phyloP scores from a whole-genome alignment of 2,797 vertebrate species.

The Allobates femoralis region DNA sequence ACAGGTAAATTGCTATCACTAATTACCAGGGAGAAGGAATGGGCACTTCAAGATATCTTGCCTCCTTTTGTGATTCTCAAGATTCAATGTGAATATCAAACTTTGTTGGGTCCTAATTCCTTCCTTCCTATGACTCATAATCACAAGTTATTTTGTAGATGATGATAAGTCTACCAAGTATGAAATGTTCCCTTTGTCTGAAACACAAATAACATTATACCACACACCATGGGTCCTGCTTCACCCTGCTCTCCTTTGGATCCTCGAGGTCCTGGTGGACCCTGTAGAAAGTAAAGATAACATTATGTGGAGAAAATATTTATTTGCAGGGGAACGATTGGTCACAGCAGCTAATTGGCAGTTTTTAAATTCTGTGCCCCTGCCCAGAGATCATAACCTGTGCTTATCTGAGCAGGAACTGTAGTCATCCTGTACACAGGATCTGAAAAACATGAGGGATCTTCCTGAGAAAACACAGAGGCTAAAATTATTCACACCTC shows the following conservation, averaged over 20 bases:
- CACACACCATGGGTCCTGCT: slow-evolving; percentile 74
- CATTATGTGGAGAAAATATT: too few relatives aligned
- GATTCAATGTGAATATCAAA: background rate
- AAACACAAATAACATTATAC: background rate
- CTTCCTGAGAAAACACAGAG: too few relatives aligned
- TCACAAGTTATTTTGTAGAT: too few relatives aligned
- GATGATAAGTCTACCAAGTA: background rate
- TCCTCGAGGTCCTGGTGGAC: slow-evolving; percentile 74
- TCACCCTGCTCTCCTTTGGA: slow-evolving; percentile 74
- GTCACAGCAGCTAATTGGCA: too few relatives aligned
- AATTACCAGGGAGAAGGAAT: background rate
- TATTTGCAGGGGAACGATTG: too few relatives aligned
- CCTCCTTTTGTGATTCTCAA: background rate
- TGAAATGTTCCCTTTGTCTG: background rate
- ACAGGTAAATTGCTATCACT: too few relatives aligned
- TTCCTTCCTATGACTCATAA: background rate
- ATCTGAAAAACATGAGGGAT: too few relatives aligned
- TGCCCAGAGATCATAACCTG: too few relatives aligned
- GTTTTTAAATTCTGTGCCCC: too few relatives aligned
- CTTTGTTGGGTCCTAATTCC: background rate
- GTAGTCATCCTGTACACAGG: too few relatives aligned
- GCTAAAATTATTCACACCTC: too few relatives aligned
- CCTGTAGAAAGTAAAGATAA: slow-evolving; percentile 67
- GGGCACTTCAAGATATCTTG: background rate
- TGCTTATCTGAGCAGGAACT: too few relatives aligned